Conservation (phyloP, 1,140 invertebrate species). For the Zaprionus kolodkinae region DNA sequence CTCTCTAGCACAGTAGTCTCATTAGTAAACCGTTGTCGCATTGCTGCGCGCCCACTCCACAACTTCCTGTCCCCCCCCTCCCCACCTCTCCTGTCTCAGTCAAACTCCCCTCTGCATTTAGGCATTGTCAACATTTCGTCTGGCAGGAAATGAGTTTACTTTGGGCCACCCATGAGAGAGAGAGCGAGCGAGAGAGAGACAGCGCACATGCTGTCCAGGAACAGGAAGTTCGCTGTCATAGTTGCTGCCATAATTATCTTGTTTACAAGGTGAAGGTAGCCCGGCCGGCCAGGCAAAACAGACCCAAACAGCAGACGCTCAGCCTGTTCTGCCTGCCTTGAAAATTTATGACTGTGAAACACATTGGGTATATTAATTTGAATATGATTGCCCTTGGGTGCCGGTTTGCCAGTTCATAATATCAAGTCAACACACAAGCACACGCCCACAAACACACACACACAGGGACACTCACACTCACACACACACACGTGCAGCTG, state of each 20-base stretch:
- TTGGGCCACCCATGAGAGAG: slow-evolving; percentile 29
- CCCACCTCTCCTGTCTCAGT: neutral
- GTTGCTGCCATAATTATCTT: slow-evolving; percentile 82
- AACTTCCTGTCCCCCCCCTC: slow-evolving; percentile 24
- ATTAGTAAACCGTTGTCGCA: slow-evolving; percentile 50
- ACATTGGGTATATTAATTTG: slow-evolving; percentile 83
- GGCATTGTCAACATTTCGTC: slow-evolving; percentile 75
- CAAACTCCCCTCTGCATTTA: slow-evolving; percentile 12
- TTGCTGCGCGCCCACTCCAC: slow-evolving; percentile 30
- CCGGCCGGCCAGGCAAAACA: slow-evolving; percentile 23
- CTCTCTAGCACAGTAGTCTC: slow-evolving; percentile 49
- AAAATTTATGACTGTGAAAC: slow-evolving; percentile 79
- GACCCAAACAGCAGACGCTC: slow-evolving; percentile 2
- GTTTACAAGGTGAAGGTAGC: slow-evolving; percentile 81
- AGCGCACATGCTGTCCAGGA: slow-evolving; percentile 38
- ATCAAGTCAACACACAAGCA: slow-evolving; percentile 54
- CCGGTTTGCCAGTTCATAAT: slow-evolving; percentile 71
- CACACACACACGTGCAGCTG: slow-evolving; percentile 6
- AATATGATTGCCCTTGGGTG: slow-evolving; percentile 76
- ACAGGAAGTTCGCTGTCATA: slow-evolving; percentile 80
- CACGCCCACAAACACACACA: slow-evolving; percentile 14
- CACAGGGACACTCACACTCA: neutral
- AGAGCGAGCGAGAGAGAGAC: neutral
- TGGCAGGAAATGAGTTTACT: slow-evolving; percentile 80
- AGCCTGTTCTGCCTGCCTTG: slow-evolving; percentile 34